Percentiles rank a stretch among this genome's conserved stretches.
These are phyloP conservation scores for Pseudorasbora parva DNA, from an alignment of 2,113 vertebrate species.

Conservation along the genomic window DNA sequence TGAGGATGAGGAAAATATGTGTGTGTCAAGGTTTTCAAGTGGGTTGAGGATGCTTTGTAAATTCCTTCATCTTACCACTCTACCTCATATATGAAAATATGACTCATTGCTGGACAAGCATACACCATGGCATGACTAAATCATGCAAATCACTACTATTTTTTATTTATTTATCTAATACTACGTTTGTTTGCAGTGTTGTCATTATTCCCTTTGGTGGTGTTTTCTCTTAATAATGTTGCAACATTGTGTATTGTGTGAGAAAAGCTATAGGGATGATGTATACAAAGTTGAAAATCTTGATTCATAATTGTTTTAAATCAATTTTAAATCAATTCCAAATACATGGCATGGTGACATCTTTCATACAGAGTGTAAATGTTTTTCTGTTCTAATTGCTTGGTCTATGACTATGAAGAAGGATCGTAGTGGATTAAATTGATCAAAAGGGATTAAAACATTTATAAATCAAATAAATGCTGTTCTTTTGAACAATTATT, in stretches of 20 bases:
- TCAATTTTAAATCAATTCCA: background rate
- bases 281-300: background rate
- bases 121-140: background rate
- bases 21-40: background rate
- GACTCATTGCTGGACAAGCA: background rate
- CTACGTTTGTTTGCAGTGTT: background rate
- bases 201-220: background rate
- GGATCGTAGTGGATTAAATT: background rate
- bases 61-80: background rate
- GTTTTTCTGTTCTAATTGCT: background rate
- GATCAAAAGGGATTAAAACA: too few species aligned
- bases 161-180: too few species aligned
- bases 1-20: background rate
- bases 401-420: background rate
- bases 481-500: too few species aligned
- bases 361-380: background rate
- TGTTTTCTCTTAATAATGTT: background rate
- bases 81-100: background rate
- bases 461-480: too few species aligned
- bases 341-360: background rate
- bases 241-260: background rate
- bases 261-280: background rate
- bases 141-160: background rate
- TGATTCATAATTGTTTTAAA: background rate
- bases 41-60: background rate